phyloP scores from a whole-genome alignment of 2,113 vertebrate species.

The Prietella phreatophila region DNA sequence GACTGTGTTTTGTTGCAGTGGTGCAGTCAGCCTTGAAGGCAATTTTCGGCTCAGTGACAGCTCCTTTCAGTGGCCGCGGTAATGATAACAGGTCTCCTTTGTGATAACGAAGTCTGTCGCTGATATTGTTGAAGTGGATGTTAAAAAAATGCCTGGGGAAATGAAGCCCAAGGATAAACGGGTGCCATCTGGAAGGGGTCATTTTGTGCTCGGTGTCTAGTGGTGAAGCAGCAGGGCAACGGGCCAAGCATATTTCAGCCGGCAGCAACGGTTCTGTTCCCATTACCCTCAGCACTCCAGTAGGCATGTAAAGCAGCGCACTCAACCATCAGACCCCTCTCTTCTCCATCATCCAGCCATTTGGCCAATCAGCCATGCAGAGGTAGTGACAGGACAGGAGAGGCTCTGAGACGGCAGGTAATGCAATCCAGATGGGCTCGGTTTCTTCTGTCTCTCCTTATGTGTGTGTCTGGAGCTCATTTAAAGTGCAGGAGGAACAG shows the following conservation, averaged over 20 bases:
- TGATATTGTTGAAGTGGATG: constrained; percentile 44
- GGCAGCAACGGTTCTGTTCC: constrained; percentile 45
- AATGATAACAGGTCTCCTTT: constrained; percentile 46
- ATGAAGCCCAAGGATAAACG: constrained; percentile 46
- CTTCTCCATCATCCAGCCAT: constrained; percentile 44
- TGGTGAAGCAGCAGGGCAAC: constrained; percentile 35
- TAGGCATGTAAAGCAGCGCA: constrained; percentile 46
- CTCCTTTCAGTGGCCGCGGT: constrained; percentile 26
- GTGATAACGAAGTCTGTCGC: constrained; percentile 48
- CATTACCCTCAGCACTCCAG: constrained; percentile 47
- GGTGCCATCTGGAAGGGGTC: constrained; percentile 47
- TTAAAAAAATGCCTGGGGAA: constrained; percentile 42
- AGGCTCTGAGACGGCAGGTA: background rate
- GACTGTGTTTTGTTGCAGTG: constrained; percentile 19
- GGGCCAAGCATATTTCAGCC: constrained; percentile 44
- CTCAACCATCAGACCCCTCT: constrained; percentile 24
- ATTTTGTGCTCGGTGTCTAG: constrained; percentile 44
- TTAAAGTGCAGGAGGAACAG: constrained; percentile 32
- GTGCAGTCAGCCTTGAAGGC: background rate
- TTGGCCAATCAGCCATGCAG: constrained; percentile 42
- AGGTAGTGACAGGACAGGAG: constrained; percentile 7
- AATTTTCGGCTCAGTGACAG: constrained; percentile 21
- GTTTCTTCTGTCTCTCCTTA: constrained; percentile 28
- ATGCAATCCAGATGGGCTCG: constrained; percentile 27
- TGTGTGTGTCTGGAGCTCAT: constrained; percentile 32